Evolutionary conservation across 2,113 vertebrate species (phyloP).

Genomic region (Oceanodroma tethys): DNA sequence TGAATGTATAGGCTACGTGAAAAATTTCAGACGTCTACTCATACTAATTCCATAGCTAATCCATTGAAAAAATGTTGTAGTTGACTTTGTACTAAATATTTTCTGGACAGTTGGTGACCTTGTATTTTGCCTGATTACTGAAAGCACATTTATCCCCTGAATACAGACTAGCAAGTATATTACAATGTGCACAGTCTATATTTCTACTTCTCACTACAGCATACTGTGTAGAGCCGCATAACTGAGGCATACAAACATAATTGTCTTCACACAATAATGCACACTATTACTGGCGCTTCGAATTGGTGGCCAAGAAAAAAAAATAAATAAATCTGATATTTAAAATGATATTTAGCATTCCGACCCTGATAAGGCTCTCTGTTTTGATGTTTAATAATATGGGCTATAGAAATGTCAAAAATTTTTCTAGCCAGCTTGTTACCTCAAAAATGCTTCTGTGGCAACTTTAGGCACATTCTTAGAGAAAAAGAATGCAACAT

Average conservation of each 20-base stretch:
- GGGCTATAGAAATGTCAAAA: slow-evolving; percentile 24
- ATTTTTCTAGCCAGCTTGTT: background rate
- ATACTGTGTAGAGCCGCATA: background rate
- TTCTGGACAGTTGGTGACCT: background rate
- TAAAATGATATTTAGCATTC: background rate
- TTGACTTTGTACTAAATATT: background rate
- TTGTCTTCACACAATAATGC: background rate
- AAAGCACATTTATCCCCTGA: background rate
- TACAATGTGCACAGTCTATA: background rate
- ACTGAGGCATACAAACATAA: background rate
- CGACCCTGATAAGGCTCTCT: background rate
- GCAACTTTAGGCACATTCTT: slow-evolving; percentile 15
- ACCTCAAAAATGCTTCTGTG: slow-evolving; percentile 17
- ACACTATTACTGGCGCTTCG: background rate
- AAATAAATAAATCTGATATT: background rate
- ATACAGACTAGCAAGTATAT: background rate
- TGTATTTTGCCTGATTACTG: background rate
- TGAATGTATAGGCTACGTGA: background rate
- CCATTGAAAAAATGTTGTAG: background rate
- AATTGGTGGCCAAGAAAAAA: background rate
- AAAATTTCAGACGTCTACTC: background rate
- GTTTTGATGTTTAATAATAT: background rate
- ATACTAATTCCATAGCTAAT: background rate
- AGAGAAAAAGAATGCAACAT: background rate
- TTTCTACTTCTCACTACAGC: background rate